Base-by-base conservation (phyloP, 1,140 invertebrate genomes). In the Samia ricini region DNA sequence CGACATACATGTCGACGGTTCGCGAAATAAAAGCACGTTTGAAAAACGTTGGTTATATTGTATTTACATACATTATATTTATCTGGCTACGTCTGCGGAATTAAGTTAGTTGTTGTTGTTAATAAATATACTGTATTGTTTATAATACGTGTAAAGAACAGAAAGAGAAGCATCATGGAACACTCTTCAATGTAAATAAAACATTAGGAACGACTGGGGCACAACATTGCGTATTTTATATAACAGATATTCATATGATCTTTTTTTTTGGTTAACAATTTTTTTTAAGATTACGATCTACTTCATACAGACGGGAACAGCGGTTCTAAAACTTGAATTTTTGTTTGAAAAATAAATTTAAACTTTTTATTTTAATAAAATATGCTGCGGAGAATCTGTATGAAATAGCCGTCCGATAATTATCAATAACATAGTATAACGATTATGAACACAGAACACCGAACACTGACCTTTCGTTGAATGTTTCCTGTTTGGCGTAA, bases 391-490 rank as follows among this genome's bases (percentile, higher is more conserved):
- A 15, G 21, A n/a, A 21, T 22, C 4, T 15, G 22, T 52, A 23
- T 52, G 51, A 52, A 52, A 52, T 52, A 52, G 19, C 22, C 1
- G 12, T 22, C 4, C 10, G 5, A 12, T 52, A 15, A 19, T n/a
- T n/a, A 50, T 18, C 18, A 50, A 7, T 22, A 21, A 52, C 22
- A 22, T 52, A 22, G 12, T 22, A 52, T n/a, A 10, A 52, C 51
- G 15, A 52, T 20, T 22, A 59, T 48, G 72, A 77, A 85, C 85
- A 89, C 66, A 80, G 69, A 89, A 85, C 85, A 87, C 51, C 22
- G 61, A 85, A 67, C n/a, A 91, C 94, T 93, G 94, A 99, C 98
- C 97, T 99, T 92, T 98, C 97, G 91, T 99, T 99, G 91, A 99
- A 99, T 5, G 96, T 96, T 77, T 97, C 96, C 74, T 96, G 94